A percentile compares a stretch with the other conserved stretches of the same genome.
These are phyloP conservation scores for Acanthosoma haemorrhoidale DNA, from an alignment of 2,888 invertebrate genomes.

Conservation along the genomic window DNA sequence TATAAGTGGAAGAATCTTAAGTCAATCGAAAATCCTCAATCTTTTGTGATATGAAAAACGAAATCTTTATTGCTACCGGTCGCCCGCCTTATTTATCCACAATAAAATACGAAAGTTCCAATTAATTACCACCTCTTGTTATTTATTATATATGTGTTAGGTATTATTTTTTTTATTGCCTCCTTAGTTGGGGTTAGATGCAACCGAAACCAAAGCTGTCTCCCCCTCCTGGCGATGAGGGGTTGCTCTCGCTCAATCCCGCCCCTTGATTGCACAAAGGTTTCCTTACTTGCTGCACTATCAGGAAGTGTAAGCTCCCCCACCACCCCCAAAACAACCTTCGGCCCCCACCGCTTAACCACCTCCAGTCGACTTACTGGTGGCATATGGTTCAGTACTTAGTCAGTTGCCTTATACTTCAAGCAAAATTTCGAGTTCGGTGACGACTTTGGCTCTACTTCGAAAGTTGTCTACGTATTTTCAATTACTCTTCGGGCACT, in stretches of 20 bases:
- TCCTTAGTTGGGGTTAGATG: not conserved
- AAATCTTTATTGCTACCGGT: too few species aligned
- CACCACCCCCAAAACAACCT: slow-evolving; percentile 18
- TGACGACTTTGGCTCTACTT: not conserved
- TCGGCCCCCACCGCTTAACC: not conserved
- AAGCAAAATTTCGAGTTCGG: not conserved
- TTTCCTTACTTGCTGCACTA: not conserved
- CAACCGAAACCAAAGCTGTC: not conserved
- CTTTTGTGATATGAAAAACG: too few species aligned
- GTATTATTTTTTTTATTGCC: too few species aligned
- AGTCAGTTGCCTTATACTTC: not conserved
- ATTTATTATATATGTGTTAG: too few species aligned
- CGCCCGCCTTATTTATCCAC: too few species aligned
- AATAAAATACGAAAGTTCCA: too few species aligned
- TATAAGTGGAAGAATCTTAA: too few species aligned
- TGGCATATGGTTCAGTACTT: not conserved
- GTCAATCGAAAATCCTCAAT: too few species aligned
- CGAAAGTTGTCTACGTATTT: too few species aligned
- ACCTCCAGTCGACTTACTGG: not conserved
- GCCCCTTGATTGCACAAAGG: not conserved
- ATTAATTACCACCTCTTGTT: too few species aligned
- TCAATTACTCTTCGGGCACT: too few species aligned
- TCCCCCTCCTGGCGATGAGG: not conserved
- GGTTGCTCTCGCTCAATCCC: not conserved
- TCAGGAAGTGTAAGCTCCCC: not conserved